Conservation (phyloP, 2,113 vertebrate genomes). For the Ranitomeya imitator region DNA sequence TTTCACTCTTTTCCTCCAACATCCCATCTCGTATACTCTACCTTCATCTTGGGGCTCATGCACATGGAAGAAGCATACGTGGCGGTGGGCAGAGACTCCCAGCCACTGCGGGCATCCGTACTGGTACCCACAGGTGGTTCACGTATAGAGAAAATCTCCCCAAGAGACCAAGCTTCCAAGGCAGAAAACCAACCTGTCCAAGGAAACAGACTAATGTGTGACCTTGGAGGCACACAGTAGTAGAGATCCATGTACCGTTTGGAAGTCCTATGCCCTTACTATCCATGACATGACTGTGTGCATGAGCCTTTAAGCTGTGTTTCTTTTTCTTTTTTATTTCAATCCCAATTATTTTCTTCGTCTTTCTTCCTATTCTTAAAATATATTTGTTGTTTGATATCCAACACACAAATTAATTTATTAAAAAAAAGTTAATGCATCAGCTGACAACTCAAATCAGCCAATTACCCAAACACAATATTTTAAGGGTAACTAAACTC, state of each 20-base stretch:
- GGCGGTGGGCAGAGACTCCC: neutral
- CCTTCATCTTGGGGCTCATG: neutral
- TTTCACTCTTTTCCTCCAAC: neutral
- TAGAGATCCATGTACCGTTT: too few relatives aligned
- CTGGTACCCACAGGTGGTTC: too few relatives aligned
- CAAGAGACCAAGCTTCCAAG: neutral
- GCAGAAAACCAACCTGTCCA: neutral
- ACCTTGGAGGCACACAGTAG: too few relatives aligned
- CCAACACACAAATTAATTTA: neutral
- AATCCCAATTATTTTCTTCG: neutral
- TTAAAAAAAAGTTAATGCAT: neutral
- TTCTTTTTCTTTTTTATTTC: neutral
- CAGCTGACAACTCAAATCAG: neutral
- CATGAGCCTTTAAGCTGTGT: neutral
- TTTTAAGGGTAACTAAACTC: too few relatives aligned
- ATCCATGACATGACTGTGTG: neutral
- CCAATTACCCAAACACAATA: too few relatives aligned
- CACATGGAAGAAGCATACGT: neutral
- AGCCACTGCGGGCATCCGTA: too few relatives aligned
- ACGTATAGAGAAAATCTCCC: neutral
- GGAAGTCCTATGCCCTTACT: too few relatives aligned
- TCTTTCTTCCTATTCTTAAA: neutral
- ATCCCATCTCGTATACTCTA: neutral
- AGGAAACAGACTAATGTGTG: neutral
- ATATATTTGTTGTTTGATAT: neutral